Conservation (phyloP, 2,113 vertebrate species). For the Lophura nycthemera region DNA sequence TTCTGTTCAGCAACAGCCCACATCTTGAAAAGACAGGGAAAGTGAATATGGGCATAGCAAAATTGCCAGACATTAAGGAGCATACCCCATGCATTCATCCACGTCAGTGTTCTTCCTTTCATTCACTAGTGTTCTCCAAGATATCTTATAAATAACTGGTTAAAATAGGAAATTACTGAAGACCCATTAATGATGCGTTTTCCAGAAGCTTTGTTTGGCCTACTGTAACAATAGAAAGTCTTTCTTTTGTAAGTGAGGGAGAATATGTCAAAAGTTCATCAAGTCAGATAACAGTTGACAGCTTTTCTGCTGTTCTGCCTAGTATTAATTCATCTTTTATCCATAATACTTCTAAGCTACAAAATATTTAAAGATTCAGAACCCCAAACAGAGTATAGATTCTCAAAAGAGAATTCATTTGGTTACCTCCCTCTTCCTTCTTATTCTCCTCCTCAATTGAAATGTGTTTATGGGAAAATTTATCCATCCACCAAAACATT, state of each 20-base stretch:
- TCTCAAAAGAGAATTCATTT: background rate
- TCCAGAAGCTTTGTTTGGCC: background rate
- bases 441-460: background rate
- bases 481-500: background rate
- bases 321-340: background rate
- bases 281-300: background rate
- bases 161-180: background rate
- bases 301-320: background rate
- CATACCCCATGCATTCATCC: background rate
- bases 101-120: background rate
- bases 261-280: background rate
- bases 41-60: fast-evolving
- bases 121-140: background rate
- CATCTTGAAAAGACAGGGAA: background rate
- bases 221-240: background rate
- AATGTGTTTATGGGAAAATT: background rate
- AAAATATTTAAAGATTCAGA: background rate
- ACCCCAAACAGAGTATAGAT: background rate
- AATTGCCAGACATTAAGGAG: background rate
- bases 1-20: background rate
- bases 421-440: background rate
- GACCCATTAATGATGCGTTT: background rate
- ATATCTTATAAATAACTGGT: background rate
- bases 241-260: background rate
- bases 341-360: background rate